Conservation (phyloP, 2,113 vertebrate genomes). For the Clupea harengus region DNA sequence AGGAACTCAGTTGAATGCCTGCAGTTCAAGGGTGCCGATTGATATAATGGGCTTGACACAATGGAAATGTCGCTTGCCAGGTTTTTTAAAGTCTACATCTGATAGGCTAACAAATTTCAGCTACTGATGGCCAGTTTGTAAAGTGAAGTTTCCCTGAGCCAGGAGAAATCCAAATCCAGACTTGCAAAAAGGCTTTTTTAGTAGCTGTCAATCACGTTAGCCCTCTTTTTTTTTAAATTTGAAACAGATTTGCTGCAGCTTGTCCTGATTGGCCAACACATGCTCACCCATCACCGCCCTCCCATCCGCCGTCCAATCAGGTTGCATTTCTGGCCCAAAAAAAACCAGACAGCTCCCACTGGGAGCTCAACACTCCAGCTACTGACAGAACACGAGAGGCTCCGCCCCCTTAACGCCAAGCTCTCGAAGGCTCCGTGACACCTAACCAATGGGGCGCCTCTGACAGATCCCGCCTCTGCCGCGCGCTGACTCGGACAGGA, state of each 20-base stretch:
- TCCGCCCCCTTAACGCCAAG: not conserved
- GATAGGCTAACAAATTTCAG: not conserved
- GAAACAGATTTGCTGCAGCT: slow-evolving; percentile 2
- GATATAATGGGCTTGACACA: not conserved
- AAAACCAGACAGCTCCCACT: not conserved
- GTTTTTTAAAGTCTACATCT: not conserved
- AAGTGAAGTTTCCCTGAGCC: not conserved
- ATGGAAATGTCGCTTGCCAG: not conserved
- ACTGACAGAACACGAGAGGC: not conserved
- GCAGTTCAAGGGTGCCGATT: not conserved
- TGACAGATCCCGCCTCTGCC: slow-evolving; percentile 64
- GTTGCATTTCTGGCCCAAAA: not conserved
- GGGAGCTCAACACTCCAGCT: not conserved
- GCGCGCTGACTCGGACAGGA: slow-evolving; percentile 67
- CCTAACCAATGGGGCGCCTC: slow-evolving; percentile 60
- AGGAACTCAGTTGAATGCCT: not conserved
- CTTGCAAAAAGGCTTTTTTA: not conserved
- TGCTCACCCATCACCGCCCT: not conserved
- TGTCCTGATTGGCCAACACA: not conserved
- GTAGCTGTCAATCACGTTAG: not conserved
- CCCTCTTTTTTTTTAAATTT: not conserved
- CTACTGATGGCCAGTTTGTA: not conserved
- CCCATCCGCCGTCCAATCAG: not conserved
- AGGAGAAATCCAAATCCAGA: not conserved
- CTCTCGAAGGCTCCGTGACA: not conserved